Conservation (phyloP, 2,113 vertebrate genomes). For the Sisor rabdophorus region DNA sequence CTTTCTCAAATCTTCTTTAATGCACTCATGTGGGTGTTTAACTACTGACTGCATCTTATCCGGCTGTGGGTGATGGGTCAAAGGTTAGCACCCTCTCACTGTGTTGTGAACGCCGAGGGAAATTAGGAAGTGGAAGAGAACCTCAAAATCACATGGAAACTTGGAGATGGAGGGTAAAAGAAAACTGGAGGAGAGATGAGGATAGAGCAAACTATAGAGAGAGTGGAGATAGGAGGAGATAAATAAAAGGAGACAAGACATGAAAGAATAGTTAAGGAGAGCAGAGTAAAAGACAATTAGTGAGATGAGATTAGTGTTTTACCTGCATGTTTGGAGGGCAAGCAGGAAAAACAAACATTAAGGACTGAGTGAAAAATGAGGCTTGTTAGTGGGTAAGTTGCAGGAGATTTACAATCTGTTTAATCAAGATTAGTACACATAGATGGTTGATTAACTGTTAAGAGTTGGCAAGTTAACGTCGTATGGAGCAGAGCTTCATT, state of each 20-base stretch:
- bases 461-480: no score
- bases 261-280: neutral
- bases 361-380: slow-evolving; percentile 1
- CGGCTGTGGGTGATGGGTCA: neutral
- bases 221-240: neutral
- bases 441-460: no score
- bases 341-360: neutral
- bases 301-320: neutral
- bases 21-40: neutral
- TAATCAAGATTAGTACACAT: neutral
- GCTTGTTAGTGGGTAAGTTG: neutral
- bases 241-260: neutral
- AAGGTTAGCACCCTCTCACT: neutral
- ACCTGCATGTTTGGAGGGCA: neutral
- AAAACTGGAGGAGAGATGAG: neutral
- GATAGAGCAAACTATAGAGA: no score
- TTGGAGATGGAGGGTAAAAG: no score
- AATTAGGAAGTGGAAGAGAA: neutral
- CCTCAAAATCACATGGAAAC: neutral
- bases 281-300: neutral
- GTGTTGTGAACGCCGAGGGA: neutral
- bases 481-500: no score
- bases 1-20: neutral
- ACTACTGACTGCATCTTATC: slow-evolving; percentile 13
- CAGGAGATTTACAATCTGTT: neutral